Conservation (phyloP, 2,797 vertebrate genomes). For the Cephalopachus bancanus region DNA sequence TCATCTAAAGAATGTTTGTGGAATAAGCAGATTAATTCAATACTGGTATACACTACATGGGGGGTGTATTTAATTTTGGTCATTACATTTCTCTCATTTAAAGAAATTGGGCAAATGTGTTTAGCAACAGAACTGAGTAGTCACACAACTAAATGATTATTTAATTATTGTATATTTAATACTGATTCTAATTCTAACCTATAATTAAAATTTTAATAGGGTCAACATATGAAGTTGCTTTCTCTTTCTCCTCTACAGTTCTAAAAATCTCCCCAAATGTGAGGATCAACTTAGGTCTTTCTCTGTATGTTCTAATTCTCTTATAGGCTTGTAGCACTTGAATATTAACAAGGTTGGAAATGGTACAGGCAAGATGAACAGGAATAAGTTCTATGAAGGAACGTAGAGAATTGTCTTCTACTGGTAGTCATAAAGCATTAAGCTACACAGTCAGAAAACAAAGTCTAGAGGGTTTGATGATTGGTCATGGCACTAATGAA, state of each 20-base stretch:
- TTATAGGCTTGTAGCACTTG: neutral
- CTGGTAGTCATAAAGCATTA: neutral
- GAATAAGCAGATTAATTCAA: constrained; percentile 2
- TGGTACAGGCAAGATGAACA: neutral
- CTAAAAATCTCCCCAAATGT: neutral
- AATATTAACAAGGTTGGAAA: neutral
- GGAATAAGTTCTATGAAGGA: neutral
- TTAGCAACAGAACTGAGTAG: neutral
- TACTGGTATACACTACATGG: neutral
- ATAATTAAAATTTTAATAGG: constrained; percentile 7
- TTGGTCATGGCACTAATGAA: neutral
- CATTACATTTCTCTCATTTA: constrained; percentile 21
- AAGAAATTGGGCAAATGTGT: constrained; percentile 31
- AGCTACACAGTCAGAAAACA: neutral
- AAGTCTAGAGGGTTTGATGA: neutral
- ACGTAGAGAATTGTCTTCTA: neutral
- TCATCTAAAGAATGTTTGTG: neutral
- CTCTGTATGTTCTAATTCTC: neutral
- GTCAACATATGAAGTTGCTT: neutral
- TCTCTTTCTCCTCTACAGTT: neutral
- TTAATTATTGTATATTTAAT: constrained; percentile 28
- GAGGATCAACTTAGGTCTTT: neutral
- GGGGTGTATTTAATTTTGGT: neutral
- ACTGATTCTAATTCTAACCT: neutral
- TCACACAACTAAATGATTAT: constrained; percentile 2